Base-by-base conservation (phyloP, 2,113 vertebrate species). In the Sisor rabdophorus region DNA sequence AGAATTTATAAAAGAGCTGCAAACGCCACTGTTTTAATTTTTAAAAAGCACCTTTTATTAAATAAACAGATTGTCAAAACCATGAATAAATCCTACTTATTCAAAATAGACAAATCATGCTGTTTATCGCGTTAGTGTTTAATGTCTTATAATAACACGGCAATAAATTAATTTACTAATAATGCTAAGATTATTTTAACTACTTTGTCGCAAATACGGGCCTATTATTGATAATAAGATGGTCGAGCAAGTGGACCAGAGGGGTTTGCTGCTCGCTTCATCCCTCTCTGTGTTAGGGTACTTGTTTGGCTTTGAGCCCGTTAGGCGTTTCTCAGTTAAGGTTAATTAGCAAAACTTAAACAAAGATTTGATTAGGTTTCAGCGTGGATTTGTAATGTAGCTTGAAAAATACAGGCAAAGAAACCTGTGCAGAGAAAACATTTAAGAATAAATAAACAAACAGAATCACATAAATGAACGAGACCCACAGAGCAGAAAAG, bases 361-460 rank as follows among this genome's bases (percentile, higher is more conserved):
- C 44, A 68, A 67, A 67, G n/a, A 68, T 28, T 22, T 50, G 15
- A 68, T 68, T 50, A 52, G 20, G 10, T 67, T 48, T n/a, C 63
- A 16, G 63, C 20, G 60, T 32, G 17, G 4, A 20, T 44, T 30
- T 40, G 61, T n/a, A 4, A 44, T 36, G 32, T 7, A 44, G 40
- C 40, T 44, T 4, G 10, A 44, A 44, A 44, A 44, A 44, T 7
- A 44, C 10, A 44, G 4, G 10, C 10, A 10, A 6, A 44, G 10
- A 44, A 44, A 44, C 5, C 40, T 44, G 40, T 44, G 32, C 32
- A 36, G 58, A 24, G 22, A 4, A 5, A 22, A 12, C 32, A 4
- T 36, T 36, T 7, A 36, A 36, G 32, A 36, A 4, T 36, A 36
- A 36, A 36, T 36, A n/a, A n/a, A 22, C 9, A n/a, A n/a, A 22